Evolutionary conservation across 2,797 vertebrate species (phyloP).

Genomic region (Propithecus deckenii): DNA sequence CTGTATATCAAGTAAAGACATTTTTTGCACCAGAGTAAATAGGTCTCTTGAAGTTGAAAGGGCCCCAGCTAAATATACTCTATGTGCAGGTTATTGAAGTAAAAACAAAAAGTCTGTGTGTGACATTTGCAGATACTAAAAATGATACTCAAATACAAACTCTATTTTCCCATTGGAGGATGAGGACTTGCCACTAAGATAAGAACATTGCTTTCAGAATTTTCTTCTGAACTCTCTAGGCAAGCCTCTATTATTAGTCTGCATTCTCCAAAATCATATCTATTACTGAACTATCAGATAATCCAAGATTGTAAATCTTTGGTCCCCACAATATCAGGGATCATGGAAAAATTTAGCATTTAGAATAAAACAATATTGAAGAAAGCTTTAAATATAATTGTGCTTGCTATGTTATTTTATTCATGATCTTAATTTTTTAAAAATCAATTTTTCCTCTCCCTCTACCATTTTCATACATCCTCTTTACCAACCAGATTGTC

Average conservation of each 20-base stretch:
- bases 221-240: conserved; percentile 45
- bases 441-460: background rate
- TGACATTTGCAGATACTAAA: conserved; percentile 84
- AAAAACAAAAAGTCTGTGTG: conserved; percentile 80
- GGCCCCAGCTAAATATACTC: conserved; percentile 80
- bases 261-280: background rate
- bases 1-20: conserved; percentile 65
- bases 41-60: conserved; percentile 73
- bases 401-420: background rate
- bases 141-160: conserved; percentile 79
- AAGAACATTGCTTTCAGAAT: conserved; percentile 62
- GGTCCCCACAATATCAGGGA: background rate
- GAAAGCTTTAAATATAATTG: background rate
- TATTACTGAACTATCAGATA: background rate
- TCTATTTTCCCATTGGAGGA: conserved; percentile 62
- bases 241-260: background rate
- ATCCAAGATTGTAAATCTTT: background rate
- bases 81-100: conserved; percentile 74
- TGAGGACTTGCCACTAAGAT: background rate
- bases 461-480: background rate
- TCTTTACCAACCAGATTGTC: background rate
- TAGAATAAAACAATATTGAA: background rate
- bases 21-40: conserved; percentile 70
- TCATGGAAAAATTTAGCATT: background rate
- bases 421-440: background rate